Percentiles rank a stretch among this genome's conserved stretches.
Conservation (phyloP, 1,140 invertebrate genomes). For the Rhizoglyphus robini region DNA sequence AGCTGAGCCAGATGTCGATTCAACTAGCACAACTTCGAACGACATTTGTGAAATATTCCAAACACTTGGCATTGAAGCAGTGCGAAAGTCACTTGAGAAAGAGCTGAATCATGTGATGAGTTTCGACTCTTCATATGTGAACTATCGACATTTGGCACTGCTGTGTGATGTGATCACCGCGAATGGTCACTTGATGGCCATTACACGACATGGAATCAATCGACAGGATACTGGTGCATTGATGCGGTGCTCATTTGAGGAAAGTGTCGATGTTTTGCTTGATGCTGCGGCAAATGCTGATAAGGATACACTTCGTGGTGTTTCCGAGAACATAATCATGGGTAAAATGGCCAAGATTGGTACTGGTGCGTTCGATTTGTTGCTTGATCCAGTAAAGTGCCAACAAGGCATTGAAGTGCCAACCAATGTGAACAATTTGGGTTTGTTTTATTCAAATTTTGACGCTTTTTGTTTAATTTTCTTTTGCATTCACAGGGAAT, state of each 20-base stretch:
- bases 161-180: slow-evolving; percentile 99
- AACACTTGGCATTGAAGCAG: slow-evolving; percentile 96
- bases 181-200: slow-evolving; percentile 99
- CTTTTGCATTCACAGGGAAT: slow-evolving; percentile 38
- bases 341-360: slow-evolving; percentile 95
- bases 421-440: slow-evolving; percentile 46
- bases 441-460: slow-evolving; percentile 19
- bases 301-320: slow-evolving; percentile 93
- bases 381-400: slow-evolving; percentile 96
- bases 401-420: slow-evolving; percentile 96
- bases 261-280: slow-evolving; percentile 72
- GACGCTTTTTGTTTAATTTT: not conserved
- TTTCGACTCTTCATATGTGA: slow-evolving; percentile 99
- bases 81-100: slow-evolving; percentile 96
- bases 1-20: slow-evolving; percentile 91
- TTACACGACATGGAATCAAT: slow-evolving; percentile 99
- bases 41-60: slow-evolving; percentile 99
- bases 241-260: slow-evolving; percentile 53
- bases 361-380: slow-evolving; percentile 83
- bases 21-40: slow-evolving; percentile 90
- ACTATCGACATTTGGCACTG: slow-evolving; percentile 96
- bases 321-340: slow-evolving; percentile 91
- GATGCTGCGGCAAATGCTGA: slow-evolving; percentile 96
- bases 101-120: slow-evolving; percentile 99
- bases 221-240: slow-evolving; percentile 97